These are phyloP conservation scores for Condylura cristata DNA, from an alignment of 2,113 vertebrate species.

Conservation along the genomic window DNA sequence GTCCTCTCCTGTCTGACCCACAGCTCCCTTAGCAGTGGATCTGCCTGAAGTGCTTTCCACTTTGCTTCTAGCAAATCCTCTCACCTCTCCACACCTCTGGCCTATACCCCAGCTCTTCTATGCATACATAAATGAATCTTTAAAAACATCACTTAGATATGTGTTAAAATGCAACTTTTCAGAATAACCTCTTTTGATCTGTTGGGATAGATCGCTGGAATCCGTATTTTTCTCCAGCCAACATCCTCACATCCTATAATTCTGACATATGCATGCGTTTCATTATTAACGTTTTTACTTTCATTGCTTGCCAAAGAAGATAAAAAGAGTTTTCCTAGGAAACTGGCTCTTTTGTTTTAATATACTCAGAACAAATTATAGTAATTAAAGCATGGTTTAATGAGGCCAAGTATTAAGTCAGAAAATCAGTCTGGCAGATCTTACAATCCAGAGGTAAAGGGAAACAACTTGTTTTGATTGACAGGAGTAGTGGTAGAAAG, in stretches of 20 bases:
- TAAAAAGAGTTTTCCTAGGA: neutral
- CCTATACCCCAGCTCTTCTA: too few species aligned
- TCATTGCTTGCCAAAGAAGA: neutral
- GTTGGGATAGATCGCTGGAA: neutral
- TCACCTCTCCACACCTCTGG: too few species aligned
- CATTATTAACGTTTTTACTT: neutral
- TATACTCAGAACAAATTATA: neutral
- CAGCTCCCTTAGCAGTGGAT: too few species aligned
- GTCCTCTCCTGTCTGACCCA: too few species aligned
- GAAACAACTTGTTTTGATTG: neutral
- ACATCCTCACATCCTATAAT: neutral
- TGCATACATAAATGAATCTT: too few species aligned
- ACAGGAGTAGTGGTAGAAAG: neutral
- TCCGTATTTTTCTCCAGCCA: neutral
- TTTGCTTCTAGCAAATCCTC: too few species aligned
- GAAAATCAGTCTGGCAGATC: neutral
- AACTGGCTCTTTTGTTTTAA: neutral
- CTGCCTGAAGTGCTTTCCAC: too few species aligned
- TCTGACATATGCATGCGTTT: neutral
- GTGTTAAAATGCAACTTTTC: neutral
- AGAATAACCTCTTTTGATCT: neutral
- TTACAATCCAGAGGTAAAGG: too few species aligned
- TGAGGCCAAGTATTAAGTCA: neutral
- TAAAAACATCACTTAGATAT: neutral
- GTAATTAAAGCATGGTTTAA: neutral